Evolutionary conservation across 2,113 vertebrate species (phyloP).

Genomic region (Halichoeres trimaculatus): DNA sequence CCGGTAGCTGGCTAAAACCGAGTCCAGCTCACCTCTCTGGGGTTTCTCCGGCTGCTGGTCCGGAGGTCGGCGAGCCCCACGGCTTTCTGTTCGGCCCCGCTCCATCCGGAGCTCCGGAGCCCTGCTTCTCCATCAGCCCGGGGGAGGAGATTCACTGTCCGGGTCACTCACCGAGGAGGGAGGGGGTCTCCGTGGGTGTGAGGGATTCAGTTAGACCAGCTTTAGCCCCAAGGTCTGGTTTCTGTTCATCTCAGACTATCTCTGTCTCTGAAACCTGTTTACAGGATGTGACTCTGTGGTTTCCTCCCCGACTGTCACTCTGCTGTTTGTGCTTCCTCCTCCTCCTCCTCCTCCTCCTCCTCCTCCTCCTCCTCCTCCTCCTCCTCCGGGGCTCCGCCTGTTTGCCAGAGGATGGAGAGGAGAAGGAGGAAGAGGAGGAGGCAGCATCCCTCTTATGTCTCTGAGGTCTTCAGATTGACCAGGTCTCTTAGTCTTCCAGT

Average conservation of each 20-base stretch:
- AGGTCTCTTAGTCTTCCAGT: not conserved
- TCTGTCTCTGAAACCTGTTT: not conserved
- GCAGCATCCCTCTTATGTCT: no score
- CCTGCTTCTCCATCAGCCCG: slow-evolving; percentile 64
- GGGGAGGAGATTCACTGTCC: slow-evolving; percentile 1
- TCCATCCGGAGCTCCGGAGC: slow-evolving; percentile 42
- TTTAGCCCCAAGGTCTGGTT: not conserved
- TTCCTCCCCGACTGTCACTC: slow-evolving; percentile 6
- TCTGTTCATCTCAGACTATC: not conserved
- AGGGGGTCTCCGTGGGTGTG: slow-evolving; percentile 4
- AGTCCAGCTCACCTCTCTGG: slow-evolving; percentile 51
- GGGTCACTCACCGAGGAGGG: slow-evolving; percentile 1
- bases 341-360: slow-evolving; percentile 25
- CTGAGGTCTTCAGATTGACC: not conserved
- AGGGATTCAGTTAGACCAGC: not conserved
- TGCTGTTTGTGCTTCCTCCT: slow-evolving; percentile 13
- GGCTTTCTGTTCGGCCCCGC: slow-evolving; percentile 48
- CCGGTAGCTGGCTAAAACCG: fast-evolving
- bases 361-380: slow-evolving; percentile 7
- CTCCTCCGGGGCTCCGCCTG: slow-evolving; percentile 22
- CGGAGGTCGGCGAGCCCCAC: slow-evolving; percentile 19
- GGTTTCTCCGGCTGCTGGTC: not conserved
- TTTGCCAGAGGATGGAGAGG: not conserved
- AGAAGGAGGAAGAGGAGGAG: not conserved
- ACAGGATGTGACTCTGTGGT: not conserved